These are phyloP conservation scores for Trichechus manatus DNA, from an alignment of 2,113 vertebrate species.

Conservation along the genomic window DNA sequence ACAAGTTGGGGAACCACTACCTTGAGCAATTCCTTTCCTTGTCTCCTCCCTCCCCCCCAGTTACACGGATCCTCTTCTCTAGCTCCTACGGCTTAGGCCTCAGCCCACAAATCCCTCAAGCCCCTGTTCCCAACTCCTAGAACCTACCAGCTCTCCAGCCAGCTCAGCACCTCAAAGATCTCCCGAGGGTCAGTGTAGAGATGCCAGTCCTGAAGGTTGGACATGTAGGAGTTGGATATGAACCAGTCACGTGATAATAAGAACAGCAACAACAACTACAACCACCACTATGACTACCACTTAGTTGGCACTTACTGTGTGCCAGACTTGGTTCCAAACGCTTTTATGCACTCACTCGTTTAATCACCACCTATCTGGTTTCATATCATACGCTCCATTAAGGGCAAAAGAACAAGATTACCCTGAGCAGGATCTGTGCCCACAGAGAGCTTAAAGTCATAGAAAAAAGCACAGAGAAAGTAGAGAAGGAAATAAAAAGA, in stretches of 20 bases:
- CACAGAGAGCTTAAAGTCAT: background rate
- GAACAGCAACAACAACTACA: background rate
- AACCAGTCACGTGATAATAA: background rate
- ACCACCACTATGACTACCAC: too few species aligned
- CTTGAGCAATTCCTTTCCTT: background rate
- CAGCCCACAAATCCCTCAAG: background rate
- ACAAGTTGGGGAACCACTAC: background rate
- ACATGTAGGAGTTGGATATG: background rate
- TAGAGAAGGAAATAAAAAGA: slow-evolving; percentile 31
- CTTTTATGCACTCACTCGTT: background rate
- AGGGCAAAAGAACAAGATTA: background rate
- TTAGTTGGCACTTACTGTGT: background rate
- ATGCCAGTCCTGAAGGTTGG: slow-evolving; percentile 92
- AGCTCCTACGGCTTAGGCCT: background rate
- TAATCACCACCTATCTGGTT: background rate
- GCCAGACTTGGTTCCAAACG: background rate
- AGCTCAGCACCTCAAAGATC: slow-evolving; percentile 93
- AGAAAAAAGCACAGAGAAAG: background rate
- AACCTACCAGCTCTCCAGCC: slow-evolving; percentile 94
- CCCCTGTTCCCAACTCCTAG: background rate
- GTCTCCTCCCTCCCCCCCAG: background rate
- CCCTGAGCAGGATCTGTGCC: background rate
- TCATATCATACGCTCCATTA: background rate
- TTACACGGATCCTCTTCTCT: background rate
- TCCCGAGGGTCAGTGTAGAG: slow-evolving; percentile 95